Base-by-base conservation (phyloP, 2,113 vertebrate genomes). In the Apodemus sylvaticus region DNA sequence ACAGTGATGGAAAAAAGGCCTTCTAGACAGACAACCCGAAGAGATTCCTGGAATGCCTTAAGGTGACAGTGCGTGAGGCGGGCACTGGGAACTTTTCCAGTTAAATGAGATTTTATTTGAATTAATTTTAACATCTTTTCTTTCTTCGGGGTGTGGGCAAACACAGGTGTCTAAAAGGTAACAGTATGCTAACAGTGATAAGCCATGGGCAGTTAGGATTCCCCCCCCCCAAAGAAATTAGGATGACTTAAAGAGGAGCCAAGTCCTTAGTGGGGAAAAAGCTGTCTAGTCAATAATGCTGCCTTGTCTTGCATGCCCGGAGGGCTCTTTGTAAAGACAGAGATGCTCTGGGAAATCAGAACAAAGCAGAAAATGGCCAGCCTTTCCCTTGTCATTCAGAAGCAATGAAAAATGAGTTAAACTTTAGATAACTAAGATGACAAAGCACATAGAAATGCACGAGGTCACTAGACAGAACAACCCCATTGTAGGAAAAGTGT, bases 131-230 rank as follows among this genome's bases (percentile, higher is more conserved):
- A 10, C 64, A 89, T 60, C 51, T 39, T 73, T 73, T 71, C 22
- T 39, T 58, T 74, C 66, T n/a, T 24, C 7, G n/a, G n/a, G 58
- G 81, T n/a, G 42, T 39, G 22, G 26, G 53, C 73, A 92, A 39
- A 71, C 71, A 93, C 94, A 86, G 78, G 12, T 53, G 81, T 70
- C 53, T 90, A 77, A 81, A 97, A 93, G 31, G 66, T 92, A 92
- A 73, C 66, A 26, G 45, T 82, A 55, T 90, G 68, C 70, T 58
- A 89, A 73, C 62, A 83, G 71, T 89, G 77, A 95, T 78, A 64
- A 93, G 91, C 95, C 53, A 96, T 94, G 55, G 68, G 45, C 85
- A 83, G 87, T 92, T 96, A 96, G 94, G 86, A 89, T 94, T 92
- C 89, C 92, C 19, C 71, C 77, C 29, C 66, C 51, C n/a, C n/a